Evolutionary conservation across 2,113 vertebrate genomes (phyloP).

Genomic region (Notarius quadriscutis): DNA sequence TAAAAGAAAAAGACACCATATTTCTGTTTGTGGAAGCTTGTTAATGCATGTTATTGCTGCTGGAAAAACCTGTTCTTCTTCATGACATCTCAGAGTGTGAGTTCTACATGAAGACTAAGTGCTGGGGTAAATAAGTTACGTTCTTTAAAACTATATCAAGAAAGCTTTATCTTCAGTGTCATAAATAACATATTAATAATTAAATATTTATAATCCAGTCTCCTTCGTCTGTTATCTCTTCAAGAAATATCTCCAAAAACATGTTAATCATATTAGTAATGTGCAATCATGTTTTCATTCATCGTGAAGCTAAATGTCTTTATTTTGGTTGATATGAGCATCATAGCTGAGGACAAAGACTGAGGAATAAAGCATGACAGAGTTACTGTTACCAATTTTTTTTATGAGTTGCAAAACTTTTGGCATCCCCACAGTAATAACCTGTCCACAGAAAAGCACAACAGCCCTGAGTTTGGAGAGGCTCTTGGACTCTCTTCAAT

Average conservation of each 20-base stretch:
- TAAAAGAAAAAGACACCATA: conserved; percentile 16
- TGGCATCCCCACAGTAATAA: neutral
- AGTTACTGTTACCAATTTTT: neutral
- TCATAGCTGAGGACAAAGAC: neutral
- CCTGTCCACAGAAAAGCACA: neutral
- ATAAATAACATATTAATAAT: neutral
- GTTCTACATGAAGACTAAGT: neutral
- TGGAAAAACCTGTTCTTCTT: conserved; percentile 14
- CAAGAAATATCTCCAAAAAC: neutral
- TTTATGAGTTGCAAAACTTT: neutral
- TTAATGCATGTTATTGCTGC: neutral
- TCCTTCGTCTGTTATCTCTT: neutral
- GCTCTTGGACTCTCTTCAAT: neutral
- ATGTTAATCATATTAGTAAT: neutral
- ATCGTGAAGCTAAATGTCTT: neutral
- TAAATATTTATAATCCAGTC: neutral
- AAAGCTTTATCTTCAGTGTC: neutral
- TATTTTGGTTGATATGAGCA: neutral
- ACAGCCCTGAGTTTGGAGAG: neutral
- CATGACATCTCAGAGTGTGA: conserved; percentile 26
- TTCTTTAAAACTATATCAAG: neutral
- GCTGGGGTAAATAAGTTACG: neutral
- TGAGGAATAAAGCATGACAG: neutral
- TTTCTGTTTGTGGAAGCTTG: neutral
- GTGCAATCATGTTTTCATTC: neutral